A percentile compares a stretch with the other conserved stretches of the same genome.
Conservation (phyloP, 2,797 vertebrate genomes). For the Micrastur ruficollis region DNA sequence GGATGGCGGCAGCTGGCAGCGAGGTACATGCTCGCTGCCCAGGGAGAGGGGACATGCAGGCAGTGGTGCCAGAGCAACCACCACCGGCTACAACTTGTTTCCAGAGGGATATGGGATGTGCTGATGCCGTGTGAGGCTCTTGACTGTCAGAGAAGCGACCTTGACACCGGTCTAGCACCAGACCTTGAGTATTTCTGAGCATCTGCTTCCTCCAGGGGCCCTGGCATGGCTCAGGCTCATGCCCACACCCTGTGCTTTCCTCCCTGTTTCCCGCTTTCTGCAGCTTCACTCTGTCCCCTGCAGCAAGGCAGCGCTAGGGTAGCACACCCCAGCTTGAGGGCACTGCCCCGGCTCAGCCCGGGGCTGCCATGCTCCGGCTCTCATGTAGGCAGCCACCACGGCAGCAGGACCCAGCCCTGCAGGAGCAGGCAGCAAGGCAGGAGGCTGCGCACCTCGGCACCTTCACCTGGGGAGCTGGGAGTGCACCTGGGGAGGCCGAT, state of each 20-base stretch:
- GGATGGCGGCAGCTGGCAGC: not conserved
- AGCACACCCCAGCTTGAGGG: not conserved
- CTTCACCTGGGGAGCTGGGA: not conserved
- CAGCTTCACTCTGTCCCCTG: not conserved
- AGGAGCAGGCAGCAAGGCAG: not conserved
- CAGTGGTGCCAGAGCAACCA: not conserved
- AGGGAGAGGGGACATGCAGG: rapidly evolving
- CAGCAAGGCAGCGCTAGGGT: not conserved
- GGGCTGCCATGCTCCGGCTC: not conserved
- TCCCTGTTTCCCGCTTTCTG: not conserved
- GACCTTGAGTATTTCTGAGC: not conserved
- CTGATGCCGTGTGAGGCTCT: not conserved
- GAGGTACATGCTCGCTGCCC: rapidly evolving
- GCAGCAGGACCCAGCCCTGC: not conserved
- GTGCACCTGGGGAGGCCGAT: not conserved
- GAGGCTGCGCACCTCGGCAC: not conserved
- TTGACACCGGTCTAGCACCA: not conserved
- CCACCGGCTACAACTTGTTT: rapidly evolving
- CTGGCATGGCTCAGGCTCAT: not conserved
- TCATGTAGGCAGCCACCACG: not conserved
- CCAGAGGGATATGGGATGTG: not conserved
- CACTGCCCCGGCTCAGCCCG: not conserved
- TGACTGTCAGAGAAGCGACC: not conserved
- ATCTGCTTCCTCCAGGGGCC: not conserved
- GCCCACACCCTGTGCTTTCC: not conserved